Conservation (phyloP, 2,113 vertebrate species). For the Egretta garzetta region DNA sequence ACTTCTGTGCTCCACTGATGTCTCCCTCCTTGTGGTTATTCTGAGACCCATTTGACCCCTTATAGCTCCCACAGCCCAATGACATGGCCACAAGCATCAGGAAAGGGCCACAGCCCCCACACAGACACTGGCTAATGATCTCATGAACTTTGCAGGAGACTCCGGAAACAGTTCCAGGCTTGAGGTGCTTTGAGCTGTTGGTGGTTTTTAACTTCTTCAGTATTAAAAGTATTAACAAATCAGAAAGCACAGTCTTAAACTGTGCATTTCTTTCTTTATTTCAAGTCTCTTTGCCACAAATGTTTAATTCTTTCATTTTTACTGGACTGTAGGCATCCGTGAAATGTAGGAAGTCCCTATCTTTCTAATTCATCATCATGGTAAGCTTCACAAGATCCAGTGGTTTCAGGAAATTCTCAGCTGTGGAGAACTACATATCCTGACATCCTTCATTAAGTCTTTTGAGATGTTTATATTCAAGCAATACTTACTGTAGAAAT, state of each 20-base stretch:
- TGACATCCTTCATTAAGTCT: background rate
- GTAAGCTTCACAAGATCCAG: background rate
- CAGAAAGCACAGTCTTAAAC: background rate
- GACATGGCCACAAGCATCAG: background rate
- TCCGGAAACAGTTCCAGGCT: background rate
- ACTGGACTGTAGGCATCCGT: fast-evolving
- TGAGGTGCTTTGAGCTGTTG: background rate
- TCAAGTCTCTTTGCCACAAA: background rate
- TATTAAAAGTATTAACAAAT: background rate
- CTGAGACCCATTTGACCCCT: background rate
- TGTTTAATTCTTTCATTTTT: background rate
- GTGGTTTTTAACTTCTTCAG: background rate
- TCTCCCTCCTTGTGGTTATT: background rate
- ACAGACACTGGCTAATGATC: background rate
- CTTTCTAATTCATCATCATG: background rate
- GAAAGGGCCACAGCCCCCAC: fast-evolving
- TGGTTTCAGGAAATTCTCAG: background rate
- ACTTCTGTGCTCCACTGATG: background rate
- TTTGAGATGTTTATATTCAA: background rate
- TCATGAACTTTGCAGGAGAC: background rate
- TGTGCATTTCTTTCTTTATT: background rate
- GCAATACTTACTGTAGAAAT: background rate
- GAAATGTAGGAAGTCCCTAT: background rate
- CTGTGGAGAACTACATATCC: background rate
- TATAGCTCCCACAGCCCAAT: background rate